Evolutionary conservation across 2,113 vertebrate species (phyloP).

Genomic region (Morone chrysops): DNA sequence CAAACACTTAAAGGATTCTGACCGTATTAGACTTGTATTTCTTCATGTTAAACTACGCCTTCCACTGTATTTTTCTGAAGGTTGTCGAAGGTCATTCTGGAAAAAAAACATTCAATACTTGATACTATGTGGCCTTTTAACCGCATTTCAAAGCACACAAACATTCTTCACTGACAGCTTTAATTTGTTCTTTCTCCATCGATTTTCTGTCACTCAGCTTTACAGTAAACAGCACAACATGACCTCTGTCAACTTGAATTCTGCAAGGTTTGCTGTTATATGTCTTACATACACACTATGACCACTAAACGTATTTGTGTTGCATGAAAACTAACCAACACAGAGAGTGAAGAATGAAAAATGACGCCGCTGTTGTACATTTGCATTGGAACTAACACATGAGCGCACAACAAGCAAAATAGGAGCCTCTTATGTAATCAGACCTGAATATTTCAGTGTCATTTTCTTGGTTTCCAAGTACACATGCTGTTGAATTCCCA

Average conservation of each 20-base stretch:
- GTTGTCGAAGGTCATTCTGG: slow-evolving; percentile 8
- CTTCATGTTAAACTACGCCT: not conserved
- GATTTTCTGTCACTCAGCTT: slow-evolving; percentile 28
- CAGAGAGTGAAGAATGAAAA: not conserved
- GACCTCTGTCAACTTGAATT: not conserved
- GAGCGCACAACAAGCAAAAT: not conserved
- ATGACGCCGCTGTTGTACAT: not conserved
- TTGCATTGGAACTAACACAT: not conserved
- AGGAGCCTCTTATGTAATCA: not conserved
- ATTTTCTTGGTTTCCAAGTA: not conserved
- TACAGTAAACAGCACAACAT: not conserved
- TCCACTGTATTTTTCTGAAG: not conserved
- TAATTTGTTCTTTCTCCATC: slow-evolving; percentile 4
- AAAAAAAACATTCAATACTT: slow-evolving; percentile 9
- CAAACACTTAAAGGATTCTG: not conserved
- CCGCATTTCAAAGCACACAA: not conserved
- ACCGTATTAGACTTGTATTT: not conserved
- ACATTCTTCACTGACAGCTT: slow-evolving; percentile 33
- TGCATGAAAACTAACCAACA: not conserved
- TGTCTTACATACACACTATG: not conserved
- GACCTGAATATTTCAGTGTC: slow-evolving; percentile 25
- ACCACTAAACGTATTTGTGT: not conserved
- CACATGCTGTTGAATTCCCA: not conserved
- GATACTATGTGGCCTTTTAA: not conserved
- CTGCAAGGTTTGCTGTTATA: not conserved